These are phyloP conservation scores for Scomber japonicus DNA, from an alignment of 2,113 vertebrate species.

Conservation along the genomic window DNA sequence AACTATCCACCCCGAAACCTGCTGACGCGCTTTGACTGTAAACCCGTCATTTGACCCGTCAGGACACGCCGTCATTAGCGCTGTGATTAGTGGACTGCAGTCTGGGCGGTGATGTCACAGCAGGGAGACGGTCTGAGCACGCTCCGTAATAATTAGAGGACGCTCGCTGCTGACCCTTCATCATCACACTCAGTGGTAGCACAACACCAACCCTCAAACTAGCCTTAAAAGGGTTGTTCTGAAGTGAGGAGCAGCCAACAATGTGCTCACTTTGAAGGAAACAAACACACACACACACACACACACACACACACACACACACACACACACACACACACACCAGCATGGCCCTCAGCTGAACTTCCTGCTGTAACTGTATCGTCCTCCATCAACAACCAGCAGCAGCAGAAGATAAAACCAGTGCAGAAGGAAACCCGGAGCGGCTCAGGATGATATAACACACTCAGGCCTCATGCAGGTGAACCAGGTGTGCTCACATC, in stretches of 20 bases:
- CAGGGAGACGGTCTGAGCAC: constrained; percentile 34
- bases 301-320: constrained; percentile 16
- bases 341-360: constrained; percentile 48
- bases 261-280: too few species aligned
- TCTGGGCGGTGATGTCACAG: constrained; percentile 54
- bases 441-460: too few species aligned
- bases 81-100: constrained; percentile 60
- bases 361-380: constrained; percentile 42
- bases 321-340: constrained; percentile 23
- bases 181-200: constrained; percentile 25
- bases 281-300: background rate
- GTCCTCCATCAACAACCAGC: constrained; percentile 44
- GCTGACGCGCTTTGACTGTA: background rate
- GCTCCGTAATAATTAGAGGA: constrained; percentile 67
- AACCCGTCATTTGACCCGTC: constrained; percentile 22
- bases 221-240: too few species aligned
- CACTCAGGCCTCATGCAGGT: too few species aligned
- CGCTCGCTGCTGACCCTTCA: constrained; percentile 10
- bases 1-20: background rate
- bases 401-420: constrained; percentile 37
- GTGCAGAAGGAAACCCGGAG: constrained; percentile 20
- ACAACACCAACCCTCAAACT: too few species aligned
- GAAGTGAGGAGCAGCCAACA: too few species aligned
- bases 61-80: constrained; percentile 31
- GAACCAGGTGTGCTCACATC: too few species aligned